Evolutionary conservation across 2,888 invertebrate genomes (phyloP), one percentile per base, ranked within the genome.

Genomic region (Miltochrista miniata): DNA sequence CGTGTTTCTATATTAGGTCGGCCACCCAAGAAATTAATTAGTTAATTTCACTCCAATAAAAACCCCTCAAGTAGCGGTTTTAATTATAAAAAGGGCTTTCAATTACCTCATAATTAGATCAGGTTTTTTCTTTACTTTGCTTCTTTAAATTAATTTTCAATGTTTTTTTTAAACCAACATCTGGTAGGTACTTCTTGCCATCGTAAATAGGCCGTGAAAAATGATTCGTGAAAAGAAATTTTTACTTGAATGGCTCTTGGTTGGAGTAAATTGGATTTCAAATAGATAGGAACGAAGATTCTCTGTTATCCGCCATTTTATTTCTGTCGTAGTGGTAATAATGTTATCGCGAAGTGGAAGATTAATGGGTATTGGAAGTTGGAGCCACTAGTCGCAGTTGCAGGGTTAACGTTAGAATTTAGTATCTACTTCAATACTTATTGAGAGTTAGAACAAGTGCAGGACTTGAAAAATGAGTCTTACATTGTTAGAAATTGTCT

Each of bases 311-410:
- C 45, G 30, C 36, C 29, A 15, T 31, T 45, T 12, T 15, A 38
- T 45, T 31, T 45, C 15, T 33, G 45, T 45, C 45, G 3, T 38
- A 45, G 38, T 18, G 12, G 37, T 38, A 45, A 45, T 45, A 45
- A 45, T 12, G 31, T 45, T 45, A 45, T 45, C 45, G 36, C 4
- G 38, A 15, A 38, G 38, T 33, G 15, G 31, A 12, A 38, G 33
- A 45, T 33, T 36, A 45, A 45, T 45, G 18, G 38, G 31, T 38
- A 38, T 31, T 37, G 44, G 29, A 35, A 44, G 35, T 37, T 30
- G n/a, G 34, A 33, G 35, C 9, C 10, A 33, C 33, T 31, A 45
- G 12, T 33, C 31, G 15, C 10, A 9, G 18, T 15, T 31, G 7
- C 12, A 15, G 3, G 7, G 15, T 29, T 37, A 24, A 11, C 11